A percentile compares a stretch with the other conserved stretches of the same genome.
Evolutionary conservation across 2,113 vertebrate genomes (phyloP).

Genomic region (Burhinus oedicnemus): DNA sequence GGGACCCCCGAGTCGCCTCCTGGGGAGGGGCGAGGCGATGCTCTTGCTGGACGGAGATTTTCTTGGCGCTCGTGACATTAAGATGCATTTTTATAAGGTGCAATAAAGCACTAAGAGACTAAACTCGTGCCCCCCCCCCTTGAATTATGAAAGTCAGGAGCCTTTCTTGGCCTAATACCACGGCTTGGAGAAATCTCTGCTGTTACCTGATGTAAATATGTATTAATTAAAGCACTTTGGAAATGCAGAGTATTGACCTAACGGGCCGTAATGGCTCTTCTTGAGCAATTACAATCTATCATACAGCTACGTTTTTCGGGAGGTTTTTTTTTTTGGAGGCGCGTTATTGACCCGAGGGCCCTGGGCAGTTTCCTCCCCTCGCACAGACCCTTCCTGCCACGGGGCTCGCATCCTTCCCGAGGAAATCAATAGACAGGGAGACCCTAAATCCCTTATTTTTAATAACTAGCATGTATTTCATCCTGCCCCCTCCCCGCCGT

Average conservation of each 20-base stretch:
- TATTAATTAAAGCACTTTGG: slow-evolving; percentile 74
- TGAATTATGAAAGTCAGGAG: not conserved
- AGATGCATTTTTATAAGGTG: not conserved
- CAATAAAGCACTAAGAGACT: not conserved
- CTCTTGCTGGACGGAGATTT: not conserved
- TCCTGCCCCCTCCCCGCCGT: not conserved
- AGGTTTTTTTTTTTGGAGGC: not conserved
- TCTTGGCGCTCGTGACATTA: not conserved
- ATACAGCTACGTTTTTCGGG: not conserved
- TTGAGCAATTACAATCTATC: slow-evolving; percentile 62
- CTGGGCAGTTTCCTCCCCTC: not conserved
- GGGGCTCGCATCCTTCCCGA: not conserved
- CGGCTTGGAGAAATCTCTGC: slow-evolving; percentile 3
- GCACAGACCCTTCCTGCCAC: not conserved
- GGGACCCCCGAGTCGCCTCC: not conserved
- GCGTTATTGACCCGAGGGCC: not conserved
- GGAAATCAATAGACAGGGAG: not conserved
- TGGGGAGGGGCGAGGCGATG: not conserved
- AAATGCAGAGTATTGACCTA: slow-evolving; percentile 63
- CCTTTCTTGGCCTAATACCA: not conserved
- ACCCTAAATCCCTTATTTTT: not conserved
- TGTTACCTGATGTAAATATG: slow-evolving; percentile 62
- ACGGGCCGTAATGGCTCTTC: slow-evolving; percentile 43
- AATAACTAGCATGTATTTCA: not conserved
- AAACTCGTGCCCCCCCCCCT: not conserved